A percentile compares a stretch with the other conserved stretches of the same genome.
phyloP scores from a whole-genome alignment of 2,113 vertebrate species.

The Hiodon alosoides region DNA sequence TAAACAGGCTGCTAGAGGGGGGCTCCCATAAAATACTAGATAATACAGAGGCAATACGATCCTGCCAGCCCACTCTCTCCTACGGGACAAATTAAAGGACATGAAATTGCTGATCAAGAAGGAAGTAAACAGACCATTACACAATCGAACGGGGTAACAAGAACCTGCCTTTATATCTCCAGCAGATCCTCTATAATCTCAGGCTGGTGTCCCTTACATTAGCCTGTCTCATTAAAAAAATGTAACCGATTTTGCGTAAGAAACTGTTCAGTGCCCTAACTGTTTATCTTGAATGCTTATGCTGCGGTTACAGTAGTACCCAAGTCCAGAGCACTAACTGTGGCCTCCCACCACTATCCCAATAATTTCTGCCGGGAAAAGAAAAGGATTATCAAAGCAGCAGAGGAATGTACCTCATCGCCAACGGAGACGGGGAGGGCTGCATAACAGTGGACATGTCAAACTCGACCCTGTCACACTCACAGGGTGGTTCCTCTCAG shows the following conservation, averaged over 20 bases:
- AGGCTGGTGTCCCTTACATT: background rate
- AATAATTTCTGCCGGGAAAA: background rate
- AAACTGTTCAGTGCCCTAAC: no score
- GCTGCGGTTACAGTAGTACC: no score
- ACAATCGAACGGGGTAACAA: slow-evolving; percentile 10
- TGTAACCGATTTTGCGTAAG: no score
- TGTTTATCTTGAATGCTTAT: no score
- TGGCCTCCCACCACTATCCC: background rate
- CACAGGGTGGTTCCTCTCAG: background rate
- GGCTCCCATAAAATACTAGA: background rate
- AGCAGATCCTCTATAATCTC: slow-evolving; percentile 8
- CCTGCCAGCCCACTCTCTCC: background rate
- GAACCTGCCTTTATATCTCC: background rate
- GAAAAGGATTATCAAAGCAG: background rate
- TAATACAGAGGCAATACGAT: background rate
- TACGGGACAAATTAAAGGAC: background rate
- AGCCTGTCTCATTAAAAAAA: background rate
- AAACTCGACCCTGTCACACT: no score
- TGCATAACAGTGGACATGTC: background rate
- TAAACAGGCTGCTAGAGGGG: no score
- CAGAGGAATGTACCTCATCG: background rate
- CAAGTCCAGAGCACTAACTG: background rate
- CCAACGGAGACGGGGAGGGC: background rate
- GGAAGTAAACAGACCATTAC: background rate
- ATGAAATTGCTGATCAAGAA: background rate